phyloP scores from a whole-genome alignment of 2,797 vertebrate species.

The Pangasius mekongensis region DNA sequence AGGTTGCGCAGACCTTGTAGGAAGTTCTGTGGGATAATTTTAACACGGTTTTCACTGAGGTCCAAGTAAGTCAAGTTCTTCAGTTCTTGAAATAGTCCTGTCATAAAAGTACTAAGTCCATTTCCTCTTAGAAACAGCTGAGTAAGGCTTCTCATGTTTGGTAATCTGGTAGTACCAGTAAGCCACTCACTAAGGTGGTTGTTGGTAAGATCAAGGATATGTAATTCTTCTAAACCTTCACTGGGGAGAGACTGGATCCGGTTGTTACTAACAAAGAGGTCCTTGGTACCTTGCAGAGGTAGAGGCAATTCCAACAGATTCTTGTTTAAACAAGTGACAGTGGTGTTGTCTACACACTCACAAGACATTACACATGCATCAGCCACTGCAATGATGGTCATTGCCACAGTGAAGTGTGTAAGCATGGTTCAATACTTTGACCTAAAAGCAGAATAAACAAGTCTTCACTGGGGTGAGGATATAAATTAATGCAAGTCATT shows the following conservation, averaged over 20 bases:
- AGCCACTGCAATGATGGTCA: conserved; percentile 40
- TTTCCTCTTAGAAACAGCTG: conserved; percentile 69
- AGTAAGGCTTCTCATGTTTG: conserved; percentile 61
- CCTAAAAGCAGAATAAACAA: conserved; percentile 34
- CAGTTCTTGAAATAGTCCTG: conserved; percentile 60
- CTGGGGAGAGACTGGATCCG: conserved; percentile 62
- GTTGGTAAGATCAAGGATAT: conserved; percentile 67
- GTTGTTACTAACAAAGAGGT: conserved; percentile 66
- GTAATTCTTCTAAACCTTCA: conserved; percentile 63
- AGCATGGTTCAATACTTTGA: conserved; percentile 49
- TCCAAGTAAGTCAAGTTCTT: conserved; percentile 66
- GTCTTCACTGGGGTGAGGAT: not conserved
- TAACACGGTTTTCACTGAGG: conserved; percentile 68
- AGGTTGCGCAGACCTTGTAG: conserved; percentile 64
- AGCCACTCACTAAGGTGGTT: conserved; percentile 63
- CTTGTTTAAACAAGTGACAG: conserved; percentile 56
- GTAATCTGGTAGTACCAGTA: conserved; percentile 51
- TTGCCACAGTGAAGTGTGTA: conserved; percentile 37
- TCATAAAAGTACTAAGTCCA: conserved; percentile 46
- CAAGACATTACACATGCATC: conserved; percentile 63
- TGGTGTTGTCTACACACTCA: conserved; percentile 56
- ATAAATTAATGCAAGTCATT: not conserved
- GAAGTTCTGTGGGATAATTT: conserved; percentile 51
- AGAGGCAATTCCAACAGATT: conserved; percentile 60
- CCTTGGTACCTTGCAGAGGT: conserved; percentile 55